Conservation (phyloP, 2,113 vertebrate genomes). For the Acanthisitta chloris region DNA sequence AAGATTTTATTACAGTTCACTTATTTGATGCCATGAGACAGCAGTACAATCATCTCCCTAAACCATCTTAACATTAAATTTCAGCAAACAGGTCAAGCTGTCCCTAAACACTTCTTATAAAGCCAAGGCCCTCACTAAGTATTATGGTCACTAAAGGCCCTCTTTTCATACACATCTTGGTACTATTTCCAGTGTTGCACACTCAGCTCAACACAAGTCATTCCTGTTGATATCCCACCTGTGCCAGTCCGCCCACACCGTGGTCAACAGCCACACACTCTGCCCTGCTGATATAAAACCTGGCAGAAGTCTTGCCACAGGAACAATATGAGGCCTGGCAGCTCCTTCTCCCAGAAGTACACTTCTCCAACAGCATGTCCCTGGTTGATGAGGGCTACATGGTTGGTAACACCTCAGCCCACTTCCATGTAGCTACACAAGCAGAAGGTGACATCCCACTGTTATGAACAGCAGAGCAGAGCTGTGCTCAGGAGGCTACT, state of each 20-base stretch:
- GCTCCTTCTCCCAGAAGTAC: background rate
- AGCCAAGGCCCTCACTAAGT: background rate
- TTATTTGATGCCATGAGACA: background rate
- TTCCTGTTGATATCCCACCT: background rate
- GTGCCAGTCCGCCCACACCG: fast-evolving
- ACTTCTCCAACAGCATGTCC: background rate
- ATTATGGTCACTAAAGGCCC: background rate
- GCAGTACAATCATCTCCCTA: background rate
- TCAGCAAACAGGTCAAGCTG: background rate
- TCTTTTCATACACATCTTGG: background rate
- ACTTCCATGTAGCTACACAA: background rate
- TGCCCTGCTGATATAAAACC: background rate
- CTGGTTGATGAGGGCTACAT: background rate
- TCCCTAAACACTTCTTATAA: background rate
- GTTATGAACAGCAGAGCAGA: background rate
- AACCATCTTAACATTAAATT: background rate
- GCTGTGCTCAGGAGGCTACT: background rate
- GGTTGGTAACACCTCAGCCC: background rate
- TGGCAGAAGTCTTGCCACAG: background rate
- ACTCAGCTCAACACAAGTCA: background rate
- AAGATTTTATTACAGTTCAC: background rate
- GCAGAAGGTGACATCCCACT: background rate
- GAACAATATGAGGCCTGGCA: background rate
- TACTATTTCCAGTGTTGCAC: background rate
- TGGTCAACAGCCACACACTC: background rate